phyloP scores from a whole-genome alignment of 1,140 invertebrate species.

The Trachymyrmex cornetzi region DNA sequence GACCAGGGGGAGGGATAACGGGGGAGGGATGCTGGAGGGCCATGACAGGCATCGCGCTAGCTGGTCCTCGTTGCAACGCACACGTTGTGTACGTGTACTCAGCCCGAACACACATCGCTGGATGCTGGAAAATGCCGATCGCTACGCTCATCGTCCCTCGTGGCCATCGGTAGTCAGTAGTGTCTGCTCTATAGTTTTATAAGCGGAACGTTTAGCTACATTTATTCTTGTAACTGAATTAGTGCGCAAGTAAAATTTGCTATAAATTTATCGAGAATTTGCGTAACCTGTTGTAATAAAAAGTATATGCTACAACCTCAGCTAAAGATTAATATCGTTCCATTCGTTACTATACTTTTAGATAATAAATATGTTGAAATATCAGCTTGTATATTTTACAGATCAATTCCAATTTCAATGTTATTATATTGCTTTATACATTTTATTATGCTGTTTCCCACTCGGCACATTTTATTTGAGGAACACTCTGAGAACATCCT shows the following conservation, averaged over 20 bases:
- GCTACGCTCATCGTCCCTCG: constrained; percentile 74
- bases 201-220: constrained; percentile 56
- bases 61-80: constrained; percentile 45
- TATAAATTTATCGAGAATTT: neutral
- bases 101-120: constrained; percentile 56
- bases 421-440: neutral
- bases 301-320: neutral
- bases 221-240: constrained; percentile 66
- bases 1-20: constrained; percentile 20
- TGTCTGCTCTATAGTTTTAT: constrained; percentile 63
- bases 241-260: neutral
- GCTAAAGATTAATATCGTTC: neutral
- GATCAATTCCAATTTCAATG: neutral
- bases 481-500: no score
- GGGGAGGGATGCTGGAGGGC: constrained; percentile 46
- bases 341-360: no score
- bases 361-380: neutral
- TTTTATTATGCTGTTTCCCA: neutral
- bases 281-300: constrained; percentile 4
- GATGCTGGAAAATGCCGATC: constrained; percentile 71
- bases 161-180: constrained; percentile 70
- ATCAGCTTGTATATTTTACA: neutral
- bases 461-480: no score
- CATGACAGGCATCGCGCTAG: constrained; percentile 59
- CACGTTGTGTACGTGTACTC: constrained; percentile 44